Evolutionary conservation across 2,888 invertebrate genomes (phyloP), one percentile per base, ranked within the genome.

Genomic region (Boloria selene): DNA sequence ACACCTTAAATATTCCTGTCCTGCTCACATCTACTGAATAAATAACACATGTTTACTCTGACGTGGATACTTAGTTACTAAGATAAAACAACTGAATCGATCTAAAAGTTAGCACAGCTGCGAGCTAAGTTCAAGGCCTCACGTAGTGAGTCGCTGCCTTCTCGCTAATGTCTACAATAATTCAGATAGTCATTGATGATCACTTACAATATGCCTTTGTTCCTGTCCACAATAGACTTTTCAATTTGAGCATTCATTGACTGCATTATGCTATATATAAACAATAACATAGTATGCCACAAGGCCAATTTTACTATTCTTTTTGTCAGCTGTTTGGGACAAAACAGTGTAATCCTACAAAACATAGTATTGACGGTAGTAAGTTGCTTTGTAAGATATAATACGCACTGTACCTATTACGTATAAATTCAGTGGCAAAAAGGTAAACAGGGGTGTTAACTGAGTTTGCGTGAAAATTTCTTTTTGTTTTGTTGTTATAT

Each of bases 91-190:
- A 61, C 65, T 71, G 61, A 54, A 59, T 38, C 50, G 61, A 61
- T 61, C 56, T 50, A 55, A 14, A 18, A 50, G 71, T 74, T 72
- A 73, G 70, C 70, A 65, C 75, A 75, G 75, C 67, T 75, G 75
- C 44, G 64, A 67, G 68, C 78, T 78, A 81, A 88, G 90, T 90
- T 90, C 89, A 90, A 89, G 90, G 90, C 84, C 83, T 81, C 56
- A 53, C 58, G 65, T 66, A 62, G 59, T 53, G 65, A 67, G 69
- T 64, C 56, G 63, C 65, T 63, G 65, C 52, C 61, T 52, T 51
- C 60, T 70, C 68, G 67, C 61, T 70, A 68, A 68, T 65, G 70
- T 68, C 70, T 67, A 69, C 68, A 70, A 67, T 71, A 71, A 71
- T 72, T 70, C 70, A 70, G 70, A 72, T 70, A 72, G 72, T 74